Evolutionary conservation across 2,888 invertebrate genomes (phyloP).

Genomic region (Deilephila elpenor): DNA sequence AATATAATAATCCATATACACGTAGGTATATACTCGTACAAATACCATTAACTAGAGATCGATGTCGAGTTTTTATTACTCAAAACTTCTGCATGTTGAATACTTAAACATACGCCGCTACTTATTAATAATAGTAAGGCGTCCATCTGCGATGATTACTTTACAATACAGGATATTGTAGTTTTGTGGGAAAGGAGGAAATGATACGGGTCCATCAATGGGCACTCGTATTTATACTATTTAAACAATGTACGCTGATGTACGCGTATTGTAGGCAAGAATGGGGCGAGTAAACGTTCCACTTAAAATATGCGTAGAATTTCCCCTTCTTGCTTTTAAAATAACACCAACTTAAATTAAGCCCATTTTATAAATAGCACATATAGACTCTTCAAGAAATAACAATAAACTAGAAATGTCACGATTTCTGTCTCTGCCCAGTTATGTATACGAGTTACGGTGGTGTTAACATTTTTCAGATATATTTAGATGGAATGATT

Average conservation of each 20-base stretch:
- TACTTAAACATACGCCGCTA: too few relatives aligned
- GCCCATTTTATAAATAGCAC: slow-evolving; percentile 68
- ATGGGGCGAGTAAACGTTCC: slow-evolving; percentile 53
- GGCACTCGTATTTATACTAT: background rate
- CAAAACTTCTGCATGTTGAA: too few relatives aligned
- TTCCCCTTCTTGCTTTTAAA: slow-evolving; percentile 78
- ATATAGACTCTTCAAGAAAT: slow-evolving; percentile 70
- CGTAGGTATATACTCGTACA: too few relatives aligned
- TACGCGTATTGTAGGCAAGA: slow-evolving; percentile 35
- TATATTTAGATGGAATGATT: slow-evolving; percentile 29
- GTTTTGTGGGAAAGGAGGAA: slow-evolving; percentile 11
- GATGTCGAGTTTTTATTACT: too few relatives aligned
- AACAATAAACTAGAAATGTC: slow-evolving; percentile 75
- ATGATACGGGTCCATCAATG: slow-evolving; percentile 31
- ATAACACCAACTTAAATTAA: slow-evolving; percentile 72
- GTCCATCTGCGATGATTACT: background rate
- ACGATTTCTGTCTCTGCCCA: slow-evolving; percentile 57
- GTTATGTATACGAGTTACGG: slow-evolving; percentile 48
- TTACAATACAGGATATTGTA: background rate
- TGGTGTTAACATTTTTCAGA: slow-evolving; percentile 45
- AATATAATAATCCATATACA: background rate
- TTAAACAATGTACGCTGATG: background rate
- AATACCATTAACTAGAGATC: too few relatives aligned
- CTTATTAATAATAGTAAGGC: background rate
- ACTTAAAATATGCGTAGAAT: slow-evolving; percentile 70